These are phyloP conservation scores for Notarius lentiginosus DNA, from an alignment of 2,113 vertebrate species.

Conservation along the genomic window DNA sequence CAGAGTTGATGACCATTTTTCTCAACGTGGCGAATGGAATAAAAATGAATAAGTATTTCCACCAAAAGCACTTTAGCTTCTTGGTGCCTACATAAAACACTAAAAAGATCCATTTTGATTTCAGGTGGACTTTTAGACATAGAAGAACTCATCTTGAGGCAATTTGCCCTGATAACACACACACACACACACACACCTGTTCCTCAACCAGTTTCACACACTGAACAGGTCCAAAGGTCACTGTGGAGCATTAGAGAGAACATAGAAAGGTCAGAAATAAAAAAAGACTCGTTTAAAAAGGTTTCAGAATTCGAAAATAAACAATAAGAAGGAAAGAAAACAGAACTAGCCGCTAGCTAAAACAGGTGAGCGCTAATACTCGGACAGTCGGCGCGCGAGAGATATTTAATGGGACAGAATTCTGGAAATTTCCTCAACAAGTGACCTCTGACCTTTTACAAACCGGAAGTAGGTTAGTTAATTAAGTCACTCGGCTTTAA, in stretches of 20 bases:
- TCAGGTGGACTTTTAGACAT: neutral
- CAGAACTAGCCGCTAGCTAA: neutral
- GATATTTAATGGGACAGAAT: neutral
- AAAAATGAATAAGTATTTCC: neutral
- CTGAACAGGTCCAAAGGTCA: neutral
- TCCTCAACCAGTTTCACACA: neutral
- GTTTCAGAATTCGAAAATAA: neutral
- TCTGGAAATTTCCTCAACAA: too few species aligned
- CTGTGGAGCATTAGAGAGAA: neutral
- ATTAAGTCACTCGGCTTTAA: neutral
- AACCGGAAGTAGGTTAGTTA: neutral
- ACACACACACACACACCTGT: neutral
- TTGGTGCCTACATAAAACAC: neutral
- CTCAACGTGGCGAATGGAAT: neutral
- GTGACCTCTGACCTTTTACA: too few species aligned
- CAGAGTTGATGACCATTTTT: too few species aligned
- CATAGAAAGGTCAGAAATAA: neutral
- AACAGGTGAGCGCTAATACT: neutral
- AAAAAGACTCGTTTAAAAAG: neutral
- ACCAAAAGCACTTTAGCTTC: neutral
- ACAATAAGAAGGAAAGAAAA: neutral
- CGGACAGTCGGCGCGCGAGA: too few species aligned
- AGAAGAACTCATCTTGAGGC: neutral
- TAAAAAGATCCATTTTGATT: neutral
- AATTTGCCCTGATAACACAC: neutral